Evolutionary conservation across 2,113 vertebrate genomes (phyloP), one percentile per base, ranked within the genome.

Genomic region (Heteronetta atricapilla): DNA sequence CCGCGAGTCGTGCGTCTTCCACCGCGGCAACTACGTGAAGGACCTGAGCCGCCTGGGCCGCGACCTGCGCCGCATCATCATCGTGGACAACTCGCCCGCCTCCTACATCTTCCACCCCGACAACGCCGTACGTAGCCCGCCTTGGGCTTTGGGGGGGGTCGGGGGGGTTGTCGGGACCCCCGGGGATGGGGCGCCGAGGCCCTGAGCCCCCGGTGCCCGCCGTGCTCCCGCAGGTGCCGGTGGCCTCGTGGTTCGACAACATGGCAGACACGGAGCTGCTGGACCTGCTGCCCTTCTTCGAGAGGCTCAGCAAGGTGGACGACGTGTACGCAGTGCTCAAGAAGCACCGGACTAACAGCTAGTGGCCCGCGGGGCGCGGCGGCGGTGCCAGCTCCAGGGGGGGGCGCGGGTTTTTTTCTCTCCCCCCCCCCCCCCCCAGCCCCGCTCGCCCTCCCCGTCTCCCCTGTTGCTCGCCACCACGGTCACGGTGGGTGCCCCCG

Each of bases 21-120:
- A 99, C 93, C 98, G 98, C 1, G 99, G 99, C 63, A 99, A 99
- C 97, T 99, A 99, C 0, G 99, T 99, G 12, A 99, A 99, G 97
- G 99, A 99, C 90, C 98, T 99, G 96, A 99, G 99, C 97, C 98
- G 98, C 52, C 97, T 99, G 93, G 99, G 99, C 90, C 97, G 99
- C 1, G 99, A 99, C 96, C 98, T 99, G 44, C 98, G 98, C 94
- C 98, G 98, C 50, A 98, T 99, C 95, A 98, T 99, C 97, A 99
- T 99, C 33, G 97, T 99, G 40, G 99, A 99, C 98, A 99, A 99
- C 98, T 99, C 99, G 0, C 99, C 99, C 0, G 99, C 99, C 23
- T 99, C 99, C 94, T 99, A 99, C 31, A 98, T 99, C 97, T 99
- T 99, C 98, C 99, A 99, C 88, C 99, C 99, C 0, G 98, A 99